Base-by-base conservation (phyloP, 2,888 invertebrate species). In the Temnothorax rugatulus region DNA sequence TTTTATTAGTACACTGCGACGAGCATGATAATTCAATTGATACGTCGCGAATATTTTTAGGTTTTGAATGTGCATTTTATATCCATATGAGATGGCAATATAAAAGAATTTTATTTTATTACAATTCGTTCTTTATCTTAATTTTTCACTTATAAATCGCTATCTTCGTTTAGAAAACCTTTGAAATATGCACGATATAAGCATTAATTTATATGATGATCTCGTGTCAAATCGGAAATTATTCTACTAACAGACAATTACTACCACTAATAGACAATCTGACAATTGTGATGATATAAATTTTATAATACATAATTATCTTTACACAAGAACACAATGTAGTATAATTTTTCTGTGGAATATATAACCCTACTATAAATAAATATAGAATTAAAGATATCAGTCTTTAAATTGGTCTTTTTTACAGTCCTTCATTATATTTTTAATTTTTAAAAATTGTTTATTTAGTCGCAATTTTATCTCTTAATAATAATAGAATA, bases 1-100 rank as follows among this genome's bases (percentile, higher is more conserved):
- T 71, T 61, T 71, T 71, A 81, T 81, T 81, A 81, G 79, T 61
- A 38, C 44, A 47, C n/a, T 11, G 13, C 18, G 13, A n/a, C 25
- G 34, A 81, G 59, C 21, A 21, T 1, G 79, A 47, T 81, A 81
- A 81, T 13, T 81, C 59, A 81, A 81, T 81, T 81, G 21, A 59
- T 69, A 68, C 15, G 34, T 47, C 18, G 47, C 1, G 9, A 69
- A 59, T 44, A 69, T 68, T 34, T 69, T 59, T 57, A n/a, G 2
- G 1, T 38, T 52, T 68, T 68, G 4, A 3, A 34, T 13, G 4
- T 69, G 8, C 9, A 77, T 18, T 77, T 54, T 41, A 18, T 38
- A 29, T 38, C 2, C 3, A 34, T 21, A 34, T 13, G 3, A 74
- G 2, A 59, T 4, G 4, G 9, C 4, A 41, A 73, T 3, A 41